These are phyloP conservation scores for Ellobium chinense DNA, from an alignment of 2,888 invertebrate genomes.

Conservation along the genomic window DNA sequence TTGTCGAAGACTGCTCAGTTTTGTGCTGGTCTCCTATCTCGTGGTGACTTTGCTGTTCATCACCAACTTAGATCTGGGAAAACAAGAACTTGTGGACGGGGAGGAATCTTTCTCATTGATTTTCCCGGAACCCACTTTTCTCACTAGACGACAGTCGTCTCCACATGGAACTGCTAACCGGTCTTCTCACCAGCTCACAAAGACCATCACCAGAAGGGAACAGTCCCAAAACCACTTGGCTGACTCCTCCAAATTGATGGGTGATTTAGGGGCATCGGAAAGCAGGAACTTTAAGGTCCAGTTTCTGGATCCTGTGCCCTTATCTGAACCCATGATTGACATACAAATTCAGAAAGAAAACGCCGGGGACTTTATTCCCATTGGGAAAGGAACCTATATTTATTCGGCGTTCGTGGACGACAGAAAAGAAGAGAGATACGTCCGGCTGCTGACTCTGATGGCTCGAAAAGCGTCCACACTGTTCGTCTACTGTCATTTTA, in stretches of 20 bases:
- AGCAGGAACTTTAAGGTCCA: neutral
- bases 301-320: conserved; percentile 1
- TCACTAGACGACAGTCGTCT: neutral
- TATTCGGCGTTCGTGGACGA: conserved; percentile 73
- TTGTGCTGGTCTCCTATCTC: conserved; percentile 20
- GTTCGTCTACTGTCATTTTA: conserved; percentile 59
- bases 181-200: neutral
- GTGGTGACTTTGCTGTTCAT: conserved; percentile 5
- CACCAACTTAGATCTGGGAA: neutral
- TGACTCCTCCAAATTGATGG: neutral
- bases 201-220: neutral
- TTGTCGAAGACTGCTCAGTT: conserved; percentile 10
- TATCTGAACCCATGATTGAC: conserved; percentile 12
- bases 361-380: conserved; percentile 17
- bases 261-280: neutral
- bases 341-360: neutral
- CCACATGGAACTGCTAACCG: neutral
- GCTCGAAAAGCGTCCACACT: conserved; percentile 51
- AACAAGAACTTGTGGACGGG: neutral
- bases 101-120: conserved; percentile 20
- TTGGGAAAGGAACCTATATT: conserved; percentile 55
- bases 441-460: conserved; percentile 62
- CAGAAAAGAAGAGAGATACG: conserved; percentile 54
- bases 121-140: conserved; percentile 21
- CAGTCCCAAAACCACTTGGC: neutral